A percentile compares a stretch with the other conserved stretches of the same genome.
phyloP scores from a whole-genome alignment of 1,140 invertebrate genomes.

The Pseudomyrmex sp. region DNA sequence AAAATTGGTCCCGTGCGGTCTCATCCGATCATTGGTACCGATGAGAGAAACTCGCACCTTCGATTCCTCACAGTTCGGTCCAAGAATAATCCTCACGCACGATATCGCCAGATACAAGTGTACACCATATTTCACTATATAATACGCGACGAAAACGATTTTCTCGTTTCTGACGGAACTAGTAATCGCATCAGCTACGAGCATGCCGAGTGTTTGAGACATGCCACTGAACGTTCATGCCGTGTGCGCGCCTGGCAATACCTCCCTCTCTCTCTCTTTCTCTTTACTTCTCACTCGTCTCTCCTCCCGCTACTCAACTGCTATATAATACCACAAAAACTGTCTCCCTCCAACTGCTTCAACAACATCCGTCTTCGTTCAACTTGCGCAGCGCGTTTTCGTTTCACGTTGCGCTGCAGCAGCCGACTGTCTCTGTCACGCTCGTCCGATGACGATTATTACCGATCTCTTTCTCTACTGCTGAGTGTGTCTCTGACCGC shows the following conservation, averaged over 20 bases:
- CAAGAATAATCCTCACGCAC: neutral
- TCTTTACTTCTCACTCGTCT: slow-evolving; percentile 43
- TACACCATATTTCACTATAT: neutral
- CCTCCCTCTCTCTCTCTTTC: slow-evolving; percentile 53
- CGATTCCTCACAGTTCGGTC: neutral
- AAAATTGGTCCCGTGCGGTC: neutral
- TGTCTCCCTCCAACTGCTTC: slow-evolving; percentile 5
- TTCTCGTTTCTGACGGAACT: slow-evolving; percentile 65
- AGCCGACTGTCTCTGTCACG: neutral
- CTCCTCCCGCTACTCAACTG: slow-evolving; percentile 11
- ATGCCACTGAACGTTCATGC: slow-evolving; percentile 81
- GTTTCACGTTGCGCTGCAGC: slow-evolving; percentile 16
- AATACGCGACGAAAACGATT: slow-evolving; percentile 45
- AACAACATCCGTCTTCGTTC: neutral
- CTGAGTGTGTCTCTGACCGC: slow-evolving; percentile 80
- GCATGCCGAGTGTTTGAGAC: slow-evolving; percentile 82
- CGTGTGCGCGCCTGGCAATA: slow-evolving; percentile 75
- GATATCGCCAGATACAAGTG: neutral
- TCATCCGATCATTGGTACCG: neutral
- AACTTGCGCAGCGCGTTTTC: neutral
- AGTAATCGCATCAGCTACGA: slow-evolving; percentile 78
- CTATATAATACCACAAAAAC: slow-evolving; percentile 39
- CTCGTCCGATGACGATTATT: neutral
- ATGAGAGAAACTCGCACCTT: slow-evolving; percentile 2
- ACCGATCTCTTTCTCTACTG: neutral